A percentile compares a stretch with the other conserved stretches of the same genome.
phyloP scores from a whole-genome alignment of 2,888 invertebrate genomes.

The Chaetoderma sp. region DNA sequence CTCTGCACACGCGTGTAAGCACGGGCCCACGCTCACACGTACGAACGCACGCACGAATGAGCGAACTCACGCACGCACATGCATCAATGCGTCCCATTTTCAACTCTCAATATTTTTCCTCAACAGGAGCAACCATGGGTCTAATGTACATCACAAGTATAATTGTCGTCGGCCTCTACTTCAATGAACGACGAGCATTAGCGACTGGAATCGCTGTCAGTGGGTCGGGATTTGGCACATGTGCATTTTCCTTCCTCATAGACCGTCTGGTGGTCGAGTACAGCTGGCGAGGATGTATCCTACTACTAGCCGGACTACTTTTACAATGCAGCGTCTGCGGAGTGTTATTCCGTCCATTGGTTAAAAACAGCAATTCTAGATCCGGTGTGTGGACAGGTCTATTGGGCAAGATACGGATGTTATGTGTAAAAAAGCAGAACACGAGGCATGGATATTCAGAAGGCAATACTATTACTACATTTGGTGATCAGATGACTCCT shows the following conservation, averaged over 20 bases:
- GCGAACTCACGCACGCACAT: too few species aligned
- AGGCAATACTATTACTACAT: too few species aligned
- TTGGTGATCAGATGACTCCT: too few species aligned
- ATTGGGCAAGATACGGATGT: too few species aligned
- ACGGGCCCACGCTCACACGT: too few species aligned
- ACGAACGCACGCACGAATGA: too few species aligned
- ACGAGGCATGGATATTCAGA: too few species aligned
- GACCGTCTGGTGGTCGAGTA: constrained; percentile 73
- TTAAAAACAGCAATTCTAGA: constrained; percentile 55
- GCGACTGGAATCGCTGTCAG: constrained; percentile 97
- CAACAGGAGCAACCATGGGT: constrained; percentile 89
- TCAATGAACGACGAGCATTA: constrained; percentile 91
- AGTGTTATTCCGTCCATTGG: constrained; percentile 86
- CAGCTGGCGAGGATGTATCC: constrained; percentile 52
- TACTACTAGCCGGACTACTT: constrained; percentile 83
- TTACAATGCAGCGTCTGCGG: constrained; percentile 91
- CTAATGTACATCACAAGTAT: constrained; percentile 97
- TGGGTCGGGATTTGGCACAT: constrained; percentile 95
- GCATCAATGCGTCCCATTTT: too few species aligned
- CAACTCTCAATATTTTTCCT: neutral
- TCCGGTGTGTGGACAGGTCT: too few species aligned
- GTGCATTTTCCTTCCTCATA: constrained; percentile 81
- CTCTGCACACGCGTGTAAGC: too few species aligned
- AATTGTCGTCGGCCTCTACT: constrained; percentile 96
- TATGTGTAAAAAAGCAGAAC: too few species aligned